Evolutionary conservation across 2,888 invertebrate species (phyloP), one percentile per base, ranked within the genome.

Genomic region (Ophion ellenae): DNA sequence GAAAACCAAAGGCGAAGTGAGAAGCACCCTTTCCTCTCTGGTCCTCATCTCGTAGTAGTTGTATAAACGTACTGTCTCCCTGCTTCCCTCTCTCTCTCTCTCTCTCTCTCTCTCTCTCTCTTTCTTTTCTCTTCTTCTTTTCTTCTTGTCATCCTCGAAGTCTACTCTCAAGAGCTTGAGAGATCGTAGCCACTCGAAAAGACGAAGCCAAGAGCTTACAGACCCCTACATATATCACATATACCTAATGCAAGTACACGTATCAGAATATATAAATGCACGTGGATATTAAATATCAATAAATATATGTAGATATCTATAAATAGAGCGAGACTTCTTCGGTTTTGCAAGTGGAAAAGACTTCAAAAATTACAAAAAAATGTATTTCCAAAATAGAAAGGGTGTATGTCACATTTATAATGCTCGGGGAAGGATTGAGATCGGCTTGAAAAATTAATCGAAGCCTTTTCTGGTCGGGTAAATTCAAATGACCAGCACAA

Each of bases 11-110:
- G 28, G 6, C 40, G 28, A 45, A 11, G 67, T 61, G 66, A 63
- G 71, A 75, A 83, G 74, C 78, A 75, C 81, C 74, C 85, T 84
- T 84, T 76, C 53, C 74, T 61, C 61, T 63, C 61, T 40, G 61
- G 28, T 70, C 53, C 74, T 70, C 79, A 63, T 79, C 63, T 85
- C 40, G 81, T 75, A 40, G 61, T 59, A 32, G 40, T n/a, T 53
- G 53, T 64, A 73, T 63, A 79, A 36, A 14, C 61, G 24, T 45
- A 36, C 53, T 32, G 36, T 73, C 61, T 61, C 24, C n/a, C 70
- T 70, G n/a, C 20, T 40, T n/a, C 47, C 45, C 7, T 9, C 61
- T 61, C 40, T 74, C 76, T 40, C 77, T 47, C 64, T 53, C 57
- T 71, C 53, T 53, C 32, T 53, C 75, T 64, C 57, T 63, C 71